Conservation (phyloP, 2,888 invertebrate genomes). For the Eupithecia inturbata region DNA sequence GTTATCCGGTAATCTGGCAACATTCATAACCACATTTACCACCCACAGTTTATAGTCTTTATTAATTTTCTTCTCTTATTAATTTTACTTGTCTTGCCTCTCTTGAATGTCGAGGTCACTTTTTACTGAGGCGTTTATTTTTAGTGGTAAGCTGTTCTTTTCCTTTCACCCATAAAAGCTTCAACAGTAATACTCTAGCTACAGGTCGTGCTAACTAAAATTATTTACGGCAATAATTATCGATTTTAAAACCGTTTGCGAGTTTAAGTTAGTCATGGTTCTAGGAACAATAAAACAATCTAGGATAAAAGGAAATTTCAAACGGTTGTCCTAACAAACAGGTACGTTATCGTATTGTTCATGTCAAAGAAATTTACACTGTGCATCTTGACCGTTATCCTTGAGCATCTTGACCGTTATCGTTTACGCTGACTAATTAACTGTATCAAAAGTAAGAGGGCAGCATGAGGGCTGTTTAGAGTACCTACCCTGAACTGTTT, state of each 20-base stretch:
- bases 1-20: constrained; percentile 37
- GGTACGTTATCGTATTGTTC: constrained; percentile 47
- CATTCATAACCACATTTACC: constrained; percentile 35
- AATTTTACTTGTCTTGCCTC: constrained; percentile 27
- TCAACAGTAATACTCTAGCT: background rate
- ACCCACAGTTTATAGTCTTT: constrained; percentile 17
- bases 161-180: background rate
- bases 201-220: constrained; percentile 30
- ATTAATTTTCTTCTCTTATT: constrained; percentile 13
- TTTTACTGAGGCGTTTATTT: background rate
- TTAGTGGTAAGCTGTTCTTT: background rate
- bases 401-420: constrained; percentile 47
- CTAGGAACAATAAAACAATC: constrained; percentile 22
- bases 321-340: constrained; percentile 48
- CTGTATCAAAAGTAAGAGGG: constrained; percentile 21
- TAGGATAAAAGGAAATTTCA: constrained; percentile 41
- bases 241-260: constrained; percentile 12
- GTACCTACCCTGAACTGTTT: background rate
- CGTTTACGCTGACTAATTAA: constrained; percentile 1
- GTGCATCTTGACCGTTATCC: too few relatives aligned
- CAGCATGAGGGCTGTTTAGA: background rate
- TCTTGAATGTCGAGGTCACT: constrained; percentile 29
- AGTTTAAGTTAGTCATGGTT: constrained; percentile 36
- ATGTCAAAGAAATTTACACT: constrained; percentile 55
- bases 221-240: constrained; percentile 21